Evolutionary conservation across 2,797 vertebrate species (phyloP).

Genomic region (Cheracebus regulus): DNA sequence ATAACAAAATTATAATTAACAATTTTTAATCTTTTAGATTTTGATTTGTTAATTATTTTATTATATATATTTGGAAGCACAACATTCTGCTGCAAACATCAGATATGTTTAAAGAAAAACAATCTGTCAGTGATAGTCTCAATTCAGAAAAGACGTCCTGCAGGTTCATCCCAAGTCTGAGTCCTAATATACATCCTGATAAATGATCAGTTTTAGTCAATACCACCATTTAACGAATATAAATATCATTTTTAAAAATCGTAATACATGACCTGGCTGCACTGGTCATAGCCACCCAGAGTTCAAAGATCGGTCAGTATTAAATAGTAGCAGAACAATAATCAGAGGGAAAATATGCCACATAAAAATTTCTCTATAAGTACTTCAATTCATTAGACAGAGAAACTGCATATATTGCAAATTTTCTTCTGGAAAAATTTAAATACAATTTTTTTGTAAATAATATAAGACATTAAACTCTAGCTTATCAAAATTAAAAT

Average conservation of each 20-base stretch:
- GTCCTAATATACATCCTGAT: neutral
- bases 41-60: neutral
- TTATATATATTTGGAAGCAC: neutral
- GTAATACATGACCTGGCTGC: neutral
- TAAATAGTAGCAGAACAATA: constrained; percentile 10
- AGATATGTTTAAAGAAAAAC: neutral
- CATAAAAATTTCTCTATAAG: neutral
- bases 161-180: neutral
- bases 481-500: neutral
- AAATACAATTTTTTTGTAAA: neutral
- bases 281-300: neutral
- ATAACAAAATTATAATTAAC: neutral
- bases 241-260: neutral
- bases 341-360: neutral
- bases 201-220: constrained; percentile 6
- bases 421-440: neutral
- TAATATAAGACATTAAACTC: neutral
- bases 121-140: neutral
- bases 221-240: neutral
- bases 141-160: neutral
- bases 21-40: neutral
- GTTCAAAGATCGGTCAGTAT: neutral
- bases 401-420: neutral
- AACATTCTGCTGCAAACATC: neutral
- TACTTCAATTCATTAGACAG: neutral